Evolutionary conservation across 2,797 vertebrate genomes (phyloP).

Genomic region (Enteromius treurensis): DNA sequence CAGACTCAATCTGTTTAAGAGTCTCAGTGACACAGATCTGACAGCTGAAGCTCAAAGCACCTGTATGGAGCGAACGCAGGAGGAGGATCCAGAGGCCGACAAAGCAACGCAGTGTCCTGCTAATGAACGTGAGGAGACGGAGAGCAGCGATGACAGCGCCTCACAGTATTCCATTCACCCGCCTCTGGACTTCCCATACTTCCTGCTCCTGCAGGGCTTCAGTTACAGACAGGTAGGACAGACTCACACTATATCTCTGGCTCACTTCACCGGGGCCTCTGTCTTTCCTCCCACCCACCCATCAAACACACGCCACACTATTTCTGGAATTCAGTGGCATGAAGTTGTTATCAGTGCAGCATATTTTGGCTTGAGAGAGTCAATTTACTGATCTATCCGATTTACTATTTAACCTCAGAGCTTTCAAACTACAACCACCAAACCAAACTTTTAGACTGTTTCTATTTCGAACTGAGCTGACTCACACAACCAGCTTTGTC

Average conservation of each 20-base stretch:
- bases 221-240: slow-evolving; percentile 77
- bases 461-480: neutral
- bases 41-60: slow-evolving; percentile 56
- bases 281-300: neutral
- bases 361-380: neutral
- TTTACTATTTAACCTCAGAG: neutral
- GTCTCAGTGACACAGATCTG: slow-evolving; percentile 79
- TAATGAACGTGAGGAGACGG: slow-evolving; percentile 71
- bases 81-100: slow-evolving; percentile 60
- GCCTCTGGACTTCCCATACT: slow-evolving; percentile 81
- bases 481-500: neutral
- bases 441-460: neutral
- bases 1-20: slow-evolving; percentile 73
- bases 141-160: slow-evolving; percentile 78
- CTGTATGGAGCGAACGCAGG: slow-evolving; percentile 31
- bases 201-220: slow-evolving; percentile 82
- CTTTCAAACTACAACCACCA: neutral
- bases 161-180: slow-evolving; percentile 85
- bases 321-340: slow-evolving; percentile 34
- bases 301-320: slow-evolving; percentile 30
- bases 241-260: slow-evolving; percentile 24
- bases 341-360: slow-evolving; percentile 13
- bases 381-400: neutral
- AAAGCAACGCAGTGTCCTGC: slow-evolving; percentile 73
- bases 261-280: neutral